Evolutionary conservation across 2,113 vertebrate species (phyloP), one percentile per base, ranked within the genome.

Genomic region (Trematocara nigrifrons): DNA sequence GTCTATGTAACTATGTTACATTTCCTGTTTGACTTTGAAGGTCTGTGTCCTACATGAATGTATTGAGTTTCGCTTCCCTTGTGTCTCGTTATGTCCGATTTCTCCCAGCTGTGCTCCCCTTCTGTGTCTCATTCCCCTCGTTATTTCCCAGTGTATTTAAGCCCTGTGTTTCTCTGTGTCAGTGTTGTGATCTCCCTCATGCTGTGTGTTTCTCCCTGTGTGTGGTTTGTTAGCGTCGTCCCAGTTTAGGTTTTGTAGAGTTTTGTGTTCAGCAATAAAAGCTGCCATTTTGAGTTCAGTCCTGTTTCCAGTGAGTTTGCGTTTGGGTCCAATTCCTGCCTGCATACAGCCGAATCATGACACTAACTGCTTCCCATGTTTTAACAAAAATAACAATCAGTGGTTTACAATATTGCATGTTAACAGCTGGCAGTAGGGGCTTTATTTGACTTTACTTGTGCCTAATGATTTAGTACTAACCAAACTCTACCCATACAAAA

Each of bases 181-280:
- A 49, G 47, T 49, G 47, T 49, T 0, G 4, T 0, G 0, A 49
- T 49, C 47, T 49, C 47, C 47, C 7, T 18, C 47, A 18, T 5
- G 47, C 16, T 49, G 7, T 49, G 16, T 49, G 47, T 18, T 26
- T 26, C 26, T 26, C 26, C 3, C 3, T 4, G 26, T 26, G 26
- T 26, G 26, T 26, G 3, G 3, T 26, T 26, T 26, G 26, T 26
- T 26, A 26, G 26, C 3, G 26, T 26, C 3, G 26, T 26, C 26
- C 26, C 26, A 26, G 26, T 26, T 26, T 26, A 26, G 26, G 26
- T 26, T 26, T 26, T 26, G 26, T 26, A 26, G 26, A 26, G 26
- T 26, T 26, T 26, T 26, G 26, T 26, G 26, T 26, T 26, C 47
- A 51, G 16, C 7, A 51, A 18, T 51, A 51, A 8, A 51, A 51